Base-by-base conservation (phyloP, 64 coral and sea anemone species). In the Stichodactyla mertensii region DNA sequence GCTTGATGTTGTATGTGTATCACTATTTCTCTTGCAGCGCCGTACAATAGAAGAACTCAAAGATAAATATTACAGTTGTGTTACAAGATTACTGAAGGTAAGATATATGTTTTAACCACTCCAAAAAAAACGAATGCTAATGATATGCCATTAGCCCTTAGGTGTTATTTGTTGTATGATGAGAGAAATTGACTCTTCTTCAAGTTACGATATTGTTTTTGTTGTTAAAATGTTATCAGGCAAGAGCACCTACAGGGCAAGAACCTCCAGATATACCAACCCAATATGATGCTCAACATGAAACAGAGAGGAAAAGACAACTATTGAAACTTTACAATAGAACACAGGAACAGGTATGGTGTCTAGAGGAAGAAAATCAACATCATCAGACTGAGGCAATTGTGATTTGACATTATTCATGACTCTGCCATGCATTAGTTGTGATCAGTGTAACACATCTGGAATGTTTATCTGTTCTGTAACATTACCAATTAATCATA, bases 41-140 rank as follows among this genome's bases (percentile, higher is more conserved):
- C 64, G 96, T 24, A 90, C 92, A 15, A 95, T 98, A 88, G 96
- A 98, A 83, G 92, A 98, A 55, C 84, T 98, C 24, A 98, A 98
- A 82, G 96, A 98, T 57, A 89, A 93, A 27, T 98, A 95, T 45
- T 98, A 98, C 77, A 79, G 90, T 79, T 95, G 92, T 78, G 78
- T 98, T 52, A 90, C 96, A 59, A 90, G 90, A 86, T 64, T 98
- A 52, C 84, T 98, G 6, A 98, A 98, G 93, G 96, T 98, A 91
- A 51, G 54, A 27, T 27, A 12, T 36, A n/a, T 45, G 1, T 45
- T 45, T 45, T 45, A 45, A 45, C 36, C 36, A 45, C 36, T 45
- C 36, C 36, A 45, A 45, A 4, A 58, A 58, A 58, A 58, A 57
- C n/a, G 8, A 15, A 58, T 58, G 14, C 4, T 58, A 58, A 15